These are phyloP conservation scores for Troilus luridus DNA, from an alignment of 2,888 invertebrate species.

Conservation along the genomic window DNA sequence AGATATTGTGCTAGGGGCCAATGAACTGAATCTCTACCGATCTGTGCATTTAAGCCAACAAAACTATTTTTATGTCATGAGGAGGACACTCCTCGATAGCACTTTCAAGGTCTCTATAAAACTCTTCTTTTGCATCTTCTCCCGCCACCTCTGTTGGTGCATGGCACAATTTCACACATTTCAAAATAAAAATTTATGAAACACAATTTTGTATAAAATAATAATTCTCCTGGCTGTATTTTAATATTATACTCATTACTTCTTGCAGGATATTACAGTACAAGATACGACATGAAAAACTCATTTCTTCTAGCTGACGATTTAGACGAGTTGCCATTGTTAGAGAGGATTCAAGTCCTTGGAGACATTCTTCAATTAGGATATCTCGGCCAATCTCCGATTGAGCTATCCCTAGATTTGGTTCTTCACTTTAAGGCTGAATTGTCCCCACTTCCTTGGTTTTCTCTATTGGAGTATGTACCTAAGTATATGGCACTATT, in stretches of 20 bases:
- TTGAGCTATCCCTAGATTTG: constrained; percentile 60
- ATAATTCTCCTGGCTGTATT: too few species aligned
- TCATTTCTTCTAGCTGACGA: constrained; percentile 59
- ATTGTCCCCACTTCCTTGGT: constrained; percentile 61
- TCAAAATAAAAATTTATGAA: too few species aligned
- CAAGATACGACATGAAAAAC: constrained; percentile 61
- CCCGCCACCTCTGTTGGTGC: too few species aligned
- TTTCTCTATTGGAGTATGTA: constrained; percentile 60
- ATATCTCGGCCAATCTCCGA: constrained; percentile 59
- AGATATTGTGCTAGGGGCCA: too few species aligned
- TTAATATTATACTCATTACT: background rate
- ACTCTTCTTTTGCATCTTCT: too few species aligned
- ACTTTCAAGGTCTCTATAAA: too few species aligned
- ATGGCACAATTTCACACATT: too few species aligned
- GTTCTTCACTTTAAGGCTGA: constrained; percentile 60
- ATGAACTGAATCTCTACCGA: too few species aligned
- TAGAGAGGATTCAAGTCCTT: constrained; percentile 61
- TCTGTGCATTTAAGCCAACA: too few species aligned
- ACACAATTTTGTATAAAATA: background rate
- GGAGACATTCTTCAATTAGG: constrained; percentile 62
- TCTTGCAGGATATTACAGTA: constrained; percentile 61
- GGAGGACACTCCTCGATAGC: too few species aligned
- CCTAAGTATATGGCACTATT: constrained; percentile 59
- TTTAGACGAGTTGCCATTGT: constrained; percentile 58
- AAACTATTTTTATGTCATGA: too few species aligned